These are phyloP conservation scores for Halcyon chelicuti DNA, from an alignment of 2,797 vertebrate species.

Conservation along the genomic window DNA sequence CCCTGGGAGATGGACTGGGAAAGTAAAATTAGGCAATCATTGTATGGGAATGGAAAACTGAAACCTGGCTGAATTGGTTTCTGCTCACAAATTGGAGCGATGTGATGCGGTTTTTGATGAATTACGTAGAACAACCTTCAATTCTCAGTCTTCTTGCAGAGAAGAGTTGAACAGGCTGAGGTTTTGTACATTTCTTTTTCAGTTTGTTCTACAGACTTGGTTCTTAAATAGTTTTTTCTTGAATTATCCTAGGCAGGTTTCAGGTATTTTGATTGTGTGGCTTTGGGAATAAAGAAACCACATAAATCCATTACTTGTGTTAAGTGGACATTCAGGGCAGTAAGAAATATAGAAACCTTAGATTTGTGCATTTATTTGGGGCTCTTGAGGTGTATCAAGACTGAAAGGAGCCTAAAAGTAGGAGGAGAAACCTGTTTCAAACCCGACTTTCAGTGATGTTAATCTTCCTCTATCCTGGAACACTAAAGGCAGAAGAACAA, in stretches of 20 bases:
- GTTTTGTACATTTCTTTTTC: not conserved
- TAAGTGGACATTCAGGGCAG: not conserved
- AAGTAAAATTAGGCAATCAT: not conserved
- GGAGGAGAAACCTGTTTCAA: not conserved
- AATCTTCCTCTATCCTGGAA: not conserved
- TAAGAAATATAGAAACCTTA: not conserved
- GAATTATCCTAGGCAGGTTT: not conserved
- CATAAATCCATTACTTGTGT: not conserved
- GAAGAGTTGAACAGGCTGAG: not conserved
- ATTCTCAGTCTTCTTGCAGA: not conserved
- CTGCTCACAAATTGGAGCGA: not conserved
- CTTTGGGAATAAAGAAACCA: not conserved
- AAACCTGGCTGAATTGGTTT: not conserved
- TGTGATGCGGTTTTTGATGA: not conserved
- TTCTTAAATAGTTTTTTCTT: not conserved
- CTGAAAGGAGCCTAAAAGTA: not conserved
- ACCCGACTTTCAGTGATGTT: not conserved
- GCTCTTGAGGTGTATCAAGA: not conserved
- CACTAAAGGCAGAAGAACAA: not conserved
- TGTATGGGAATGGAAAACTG: not conserved
- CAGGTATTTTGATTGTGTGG: rapidly evolving
- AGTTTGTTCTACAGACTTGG: not conserved
- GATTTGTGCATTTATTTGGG: not conserved
- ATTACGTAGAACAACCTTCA: not conserved
- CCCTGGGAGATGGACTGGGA: not conserved